phyloP scores from a whole-genome alignment of 37 sponge, comb jelly and placozoan genomes.

The Chondrosia reniformis region DNA sequence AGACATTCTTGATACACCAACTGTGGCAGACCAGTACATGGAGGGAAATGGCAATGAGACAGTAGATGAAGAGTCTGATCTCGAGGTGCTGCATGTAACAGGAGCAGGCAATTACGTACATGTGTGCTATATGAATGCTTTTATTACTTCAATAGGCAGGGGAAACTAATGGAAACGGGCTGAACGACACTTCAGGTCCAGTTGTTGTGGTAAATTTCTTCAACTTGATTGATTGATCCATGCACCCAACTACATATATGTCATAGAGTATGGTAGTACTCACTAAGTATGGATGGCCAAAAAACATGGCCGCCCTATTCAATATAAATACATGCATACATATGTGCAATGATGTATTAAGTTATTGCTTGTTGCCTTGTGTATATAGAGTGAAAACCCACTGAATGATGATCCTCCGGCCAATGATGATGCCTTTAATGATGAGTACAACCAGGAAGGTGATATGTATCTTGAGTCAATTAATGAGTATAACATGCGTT shows the following conservation, averaged over 20 bases:
- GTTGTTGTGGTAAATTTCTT: too few relatives aligned
- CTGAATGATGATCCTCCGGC: conserved; percentile 53
- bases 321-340: not conserved
- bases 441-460: conserved; percentile 19
- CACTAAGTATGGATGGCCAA: too few relatives aligned
- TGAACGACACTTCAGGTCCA: too few relatives aligned
- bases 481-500: conserved; percentile 18
- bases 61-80: not conserved
- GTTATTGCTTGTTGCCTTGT: not conserved
- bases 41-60: not conserved
- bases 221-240: too few relatives aligned
- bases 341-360: not conserved
- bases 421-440: conserved; percentile 18
- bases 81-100: too few relatives aligned
- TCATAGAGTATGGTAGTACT: too few relatives aligned
- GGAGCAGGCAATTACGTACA: too few relatives aligned
- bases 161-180: too few relatives aligned
- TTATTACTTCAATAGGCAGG: too few relatives aligned
- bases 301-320: not conserved
- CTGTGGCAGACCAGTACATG: conserved; percentile 39
- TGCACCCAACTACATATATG: too few relatives aligned
- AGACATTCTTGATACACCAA: conserved; percentile 14
- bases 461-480: conserved; percentile 10
- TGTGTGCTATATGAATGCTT: too few relatives aligned
- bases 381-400: conserved; percentile 26